Percentiles rank a stretch among this genome's conserved stretches.
phyloP scores from a whole-genome alignment of 92 coral and sea anemone species.

The Zoanthus gigantus region DNA sequence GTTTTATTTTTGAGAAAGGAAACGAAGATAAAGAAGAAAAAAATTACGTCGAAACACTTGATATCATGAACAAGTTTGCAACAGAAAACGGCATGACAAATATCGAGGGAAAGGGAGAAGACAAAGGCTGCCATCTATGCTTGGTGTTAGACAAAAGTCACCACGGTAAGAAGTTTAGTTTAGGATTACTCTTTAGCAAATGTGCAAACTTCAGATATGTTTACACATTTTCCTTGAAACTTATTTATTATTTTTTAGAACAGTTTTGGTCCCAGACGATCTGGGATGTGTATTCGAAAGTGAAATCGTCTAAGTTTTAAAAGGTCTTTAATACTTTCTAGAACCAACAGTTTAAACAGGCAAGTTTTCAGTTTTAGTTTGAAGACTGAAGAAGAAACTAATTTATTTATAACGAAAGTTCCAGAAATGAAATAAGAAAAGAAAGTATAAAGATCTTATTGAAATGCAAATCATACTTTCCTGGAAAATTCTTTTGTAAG shows the following conservation, averaged over 20 bases:
- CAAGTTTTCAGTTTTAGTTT: neutral
- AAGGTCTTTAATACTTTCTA: no score
- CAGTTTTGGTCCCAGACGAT: neutral
- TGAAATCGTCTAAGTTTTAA: neutral
- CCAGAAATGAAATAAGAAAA: neutral
- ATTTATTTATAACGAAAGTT: neutral
- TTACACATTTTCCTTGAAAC: neutral
- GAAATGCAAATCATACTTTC: neutral
- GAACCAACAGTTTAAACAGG: neutral
- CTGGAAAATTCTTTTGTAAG: neutral
- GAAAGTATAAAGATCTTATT: neutral
- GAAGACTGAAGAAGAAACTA: neutral
- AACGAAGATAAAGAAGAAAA: conserved; percentile 18
- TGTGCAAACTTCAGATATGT: neutral
- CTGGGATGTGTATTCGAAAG: neutral
- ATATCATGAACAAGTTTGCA: conserved; percentile 71
- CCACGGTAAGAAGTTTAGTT: conserved; percentile 61
- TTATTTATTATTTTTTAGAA: neutral
- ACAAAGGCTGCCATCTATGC: conserved; percentile 84
- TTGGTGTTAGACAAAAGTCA: conserved; percentile 52
- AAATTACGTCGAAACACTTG: conserved; percentile 49
- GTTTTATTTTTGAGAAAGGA: conserved; percentile 68
- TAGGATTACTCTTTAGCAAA: neutral
- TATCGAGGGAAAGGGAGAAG: conserved; percentile 34
- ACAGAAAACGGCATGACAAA: conserved; percentile 68